phyloP scores from a whole-genome alignment of 2,888 invertebrate genomes.

The Caenorhabditis auriculariae region DNA sequence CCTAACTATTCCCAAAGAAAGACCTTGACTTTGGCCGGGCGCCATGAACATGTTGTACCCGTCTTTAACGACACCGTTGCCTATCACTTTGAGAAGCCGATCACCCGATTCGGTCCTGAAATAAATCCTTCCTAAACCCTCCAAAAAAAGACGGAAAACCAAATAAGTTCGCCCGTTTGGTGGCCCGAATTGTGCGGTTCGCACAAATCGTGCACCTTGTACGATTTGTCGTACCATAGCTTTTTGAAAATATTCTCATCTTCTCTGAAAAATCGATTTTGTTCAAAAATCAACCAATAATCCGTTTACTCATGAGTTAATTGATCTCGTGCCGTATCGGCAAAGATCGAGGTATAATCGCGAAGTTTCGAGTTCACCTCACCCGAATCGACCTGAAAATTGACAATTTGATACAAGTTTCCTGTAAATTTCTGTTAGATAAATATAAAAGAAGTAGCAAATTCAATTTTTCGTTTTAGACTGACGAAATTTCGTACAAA shows the following conservation, averaged over 20 bases:
- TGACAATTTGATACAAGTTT: conserved; percentile 1
- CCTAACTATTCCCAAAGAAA: not conserved
- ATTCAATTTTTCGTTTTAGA: too few relatives aligned
- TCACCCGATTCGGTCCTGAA: conserved; percentile 60
- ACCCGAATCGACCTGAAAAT: not conserved
- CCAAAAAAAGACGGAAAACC: conserved; percentile 21
- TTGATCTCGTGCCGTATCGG: conserved; percentile 16
- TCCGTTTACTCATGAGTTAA: conserved; percentile 7
- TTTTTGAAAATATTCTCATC: conserved; percentile 38
- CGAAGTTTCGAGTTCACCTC: not conserved
- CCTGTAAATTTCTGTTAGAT: too few relatives aligned
- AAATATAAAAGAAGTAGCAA: too few relatives aligned
- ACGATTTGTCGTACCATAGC: conserved; percentile 40
- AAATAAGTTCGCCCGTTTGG: conserved; percentile 43
- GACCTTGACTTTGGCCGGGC: conserved; percentile 52
- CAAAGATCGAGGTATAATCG: conserved; percentile 6
- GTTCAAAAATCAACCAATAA: too few relatives aligned
- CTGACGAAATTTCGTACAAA: too few relatives aligned
- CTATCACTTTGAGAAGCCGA: conserved; percentile 52
- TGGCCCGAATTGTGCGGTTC: conserved; percentile 51
- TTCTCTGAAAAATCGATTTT: conserved; percentile 24
- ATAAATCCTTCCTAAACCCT: not conserved
- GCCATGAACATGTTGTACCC: conserved; percentile 62
- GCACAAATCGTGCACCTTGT: conserved; percentile 51
- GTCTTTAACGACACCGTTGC: conserved; percentile 54